These are phyloP conservation scores for Scalopus aquaticus DNA, from an alignment of 2,113 vertebrate genomes.

Conservation along the genomic window DNA sequence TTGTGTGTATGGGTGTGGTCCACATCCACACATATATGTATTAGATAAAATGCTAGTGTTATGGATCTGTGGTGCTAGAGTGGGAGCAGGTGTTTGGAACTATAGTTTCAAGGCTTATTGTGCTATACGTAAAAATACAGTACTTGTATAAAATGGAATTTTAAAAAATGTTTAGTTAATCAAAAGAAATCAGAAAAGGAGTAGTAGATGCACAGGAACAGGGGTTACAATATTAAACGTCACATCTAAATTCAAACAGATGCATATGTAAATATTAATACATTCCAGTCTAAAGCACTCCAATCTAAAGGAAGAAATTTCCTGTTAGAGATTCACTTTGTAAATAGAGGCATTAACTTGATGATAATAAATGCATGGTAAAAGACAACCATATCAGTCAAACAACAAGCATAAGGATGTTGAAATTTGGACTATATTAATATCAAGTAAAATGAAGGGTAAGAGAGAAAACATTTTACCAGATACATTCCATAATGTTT, in stretches of 20 bases:
- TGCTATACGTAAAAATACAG: background rate
- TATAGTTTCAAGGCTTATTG: background rate
- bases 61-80: background rate
- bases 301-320: background rate
- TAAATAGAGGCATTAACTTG: background rate
- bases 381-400: background rate
- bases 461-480: background rate
- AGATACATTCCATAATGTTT: background rate
- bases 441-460: background rate
- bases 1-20: background rate
- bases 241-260: background rate
- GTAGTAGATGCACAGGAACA: background rate
- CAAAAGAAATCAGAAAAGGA: background rate
- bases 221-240: background rate
- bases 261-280: background rate
- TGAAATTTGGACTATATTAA: background rate
- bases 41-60: background rate
- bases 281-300: background rate
- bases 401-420: background rate
- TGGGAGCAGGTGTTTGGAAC: background rate
- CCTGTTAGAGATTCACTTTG: background rate
- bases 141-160: background rate
- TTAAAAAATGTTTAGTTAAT: background rate
- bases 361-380: background rate
- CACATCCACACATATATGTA: background rate